Base-by-base conservation (phyloP, 2,888 invertebrate genomes). In the Sphecodes monilicornis region DNA sequence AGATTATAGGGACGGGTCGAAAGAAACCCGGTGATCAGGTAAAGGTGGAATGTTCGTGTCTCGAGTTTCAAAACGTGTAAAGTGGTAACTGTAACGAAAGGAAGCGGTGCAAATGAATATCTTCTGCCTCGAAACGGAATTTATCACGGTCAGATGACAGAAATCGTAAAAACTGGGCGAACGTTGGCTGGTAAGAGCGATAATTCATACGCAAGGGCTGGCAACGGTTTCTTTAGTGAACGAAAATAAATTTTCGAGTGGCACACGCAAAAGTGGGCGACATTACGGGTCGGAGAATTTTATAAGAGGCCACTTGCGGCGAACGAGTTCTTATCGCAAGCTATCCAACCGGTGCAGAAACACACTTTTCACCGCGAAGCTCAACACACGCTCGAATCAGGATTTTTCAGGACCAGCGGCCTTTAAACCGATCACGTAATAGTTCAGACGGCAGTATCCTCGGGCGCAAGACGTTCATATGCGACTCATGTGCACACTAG, bases 401-500 rank as follows among this genome's bases (percentile, higher is more conserved):
- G 1, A 64, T 88, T 85, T 89, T 84, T 88, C 57, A n/a, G 70
- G 74, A 88, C 89, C 71, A 78, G 90, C 80, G 83, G 76, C 87
- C 84, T 90, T 90, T 90, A 74, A 50, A 39, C 57, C 73, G 82
- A 76, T 66, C 71, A 66, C 78, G 90, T 85, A 88, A 90, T 86
- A 90, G 82, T 84, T 90, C 84, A 90, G 73, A 71, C 57, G 84
- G 82, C 82, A 66, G 54, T 57, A 18, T 54, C 78, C 69, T 73
- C 70, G 10, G 66, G 82, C 83, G 39, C 5, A 69, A 84, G 81
- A 82, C 41, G 74, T 46, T 69, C 50, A 43, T 78, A 72, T 13
- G 26, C 70, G 22, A 66, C 36, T 36, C 36, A 29, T 6, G 16
- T n/a, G 22, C 18, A 29, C 11, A 41, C 26, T 26, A 10, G 22